Percentiles rank a stretch among this genome's conserved stretches.
phyloP scores from a whole-genome alignment of 2,888 invertebrate genomes.

The Nezara viridula region DNA sequence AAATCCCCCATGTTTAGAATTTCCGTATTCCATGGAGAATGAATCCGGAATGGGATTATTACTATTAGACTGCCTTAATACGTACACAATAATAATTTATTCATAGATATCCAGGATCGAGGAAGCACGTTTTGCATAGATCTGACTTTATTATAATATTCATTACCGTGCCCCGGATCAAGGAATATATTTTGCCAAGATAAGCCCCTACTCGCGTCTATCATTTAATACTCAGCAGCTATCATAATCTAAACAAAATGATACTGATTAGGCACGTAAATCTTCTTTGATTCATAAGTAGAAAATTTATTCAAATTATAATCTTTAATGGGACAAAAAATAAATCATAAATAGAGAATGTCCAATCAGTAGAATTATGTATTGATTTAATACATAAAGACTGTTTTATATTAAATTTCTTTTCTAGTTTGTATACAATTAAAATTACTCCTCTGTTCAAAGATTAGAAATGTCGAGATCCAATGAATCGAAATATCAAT shows the following conservation, averaged over 20 bases:
- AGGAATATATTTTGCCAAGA: background rate
- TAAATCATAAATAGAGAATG: too few relatives aligned
- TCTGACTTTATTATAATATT: slow-evolving; percentile 13
- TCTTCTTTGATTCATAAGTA: background rate
- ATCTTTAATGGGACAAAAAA: too few relatives aligned
- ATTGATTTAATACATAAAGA: too few relatives aligned
- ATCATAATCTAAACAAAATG: background rate
- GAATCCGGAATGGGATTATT: background rate
- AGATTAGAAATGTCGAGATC: too few relatives aligned
- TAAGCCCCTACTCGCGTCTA: background rate
- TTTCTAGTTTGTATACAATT: too few relatives aligned
- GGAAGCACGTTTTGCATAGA: background rate
- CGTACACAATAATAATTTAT: slow-evolving; percentile 24
- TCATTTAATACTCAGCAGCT: background rate
- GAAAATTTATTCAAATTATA: too few relatives aligned
- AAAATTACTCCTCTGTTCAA: too few relatives aligned
- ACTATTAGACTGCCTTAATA: background rate
- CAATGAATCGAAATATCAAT: too few relatives aligned
- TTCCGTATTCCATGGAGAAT: background rate
- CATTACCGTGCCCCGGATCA: background rate
- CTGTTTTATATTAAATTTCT: too few relatives aligned
- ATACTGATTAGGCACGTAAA: background rate
- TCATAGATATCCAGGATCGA: background rate
- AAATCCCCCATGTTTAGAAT: background rate
- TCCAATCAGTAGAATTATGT: too few relatives aligned